Evolutionary conservation across 2,113 vertebrate genomes (phyloP).

Genomic region (Zapornia atra): DNA sequence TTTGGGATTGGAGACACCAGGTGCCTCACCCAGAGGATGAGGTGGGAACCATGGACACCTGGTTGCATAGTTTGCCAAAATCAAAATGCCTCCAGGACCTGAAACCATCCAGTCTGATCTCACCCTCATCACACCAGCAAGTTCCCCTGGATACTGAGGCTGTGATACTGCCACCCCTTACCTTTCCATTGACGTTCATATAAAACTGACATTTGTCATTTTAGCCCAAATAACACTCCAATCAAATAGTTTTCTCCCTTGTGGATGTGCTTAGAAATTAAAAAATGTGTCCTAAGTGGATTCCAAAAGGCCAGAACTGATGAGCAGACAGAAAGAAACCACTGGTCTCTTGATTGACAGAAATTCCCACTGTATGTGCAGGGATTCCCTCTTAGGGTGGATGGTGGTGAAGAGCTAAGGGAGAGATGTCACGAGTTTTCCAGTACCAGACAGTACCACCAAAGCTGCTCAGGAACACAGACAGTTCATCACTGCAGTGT

Average conservation of each 20-base stretch:
- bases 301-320: background rate
- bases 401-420: too few relatives aligned
- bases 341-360: background rate
- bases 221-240: background rate
- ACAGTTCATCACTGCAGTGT: background rate
- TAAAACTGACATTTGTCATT: background rate
- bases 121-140: background rate
- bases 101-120: background rate
- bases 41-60: background rate
- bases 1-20: background rate
- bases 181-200: background rate
- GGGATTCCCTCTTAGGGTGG: too few relatives aligned
- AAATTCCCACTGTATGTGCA: background rate
- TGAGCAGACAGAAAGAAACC: background rate
- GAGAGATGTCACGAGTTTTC: background rate
- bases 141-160: background rate
- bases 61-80: background rate
- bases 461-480: background rate
- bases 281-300: background rate
- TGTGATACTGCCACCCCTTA: background rate
- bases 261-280: background rate
- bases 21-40: fast-evolving
- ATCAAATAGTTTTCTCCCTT: background rate
- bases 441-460: too few relatives aligned
- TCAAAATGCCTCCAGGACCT: background rate